These are phyloP conservation scores for Anoplopoma fimbria DNA, from an alignment of 2,113 vertebrate genomes.

Conservation along the genomic window DNA sequence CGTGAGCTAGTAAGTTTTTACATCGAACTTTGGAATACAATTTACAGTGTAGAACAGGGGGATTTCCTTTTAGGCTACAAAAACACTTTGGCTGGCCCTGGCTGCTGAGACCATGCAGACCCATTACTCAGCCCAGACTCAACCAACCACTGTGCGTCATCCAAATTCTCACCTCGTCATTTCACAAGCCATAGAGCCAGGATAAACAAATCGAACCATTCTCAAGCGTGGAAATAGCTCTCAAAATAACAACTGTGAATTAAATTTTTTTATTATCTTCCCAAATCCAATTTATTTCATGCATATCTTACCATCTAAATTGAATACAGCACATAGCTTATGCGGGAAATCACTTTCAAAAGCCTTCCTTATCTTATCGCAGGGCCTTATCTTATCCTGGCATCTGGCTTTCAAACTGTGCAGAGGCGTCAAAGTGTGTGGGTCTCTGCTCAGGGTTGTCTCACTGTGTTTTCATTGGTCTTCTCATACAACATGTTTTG, in stretches of 20 bases:
- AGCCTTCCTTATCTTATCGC: constrained; percentile 78
- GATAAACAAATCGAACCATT: constrained; percentile 74
- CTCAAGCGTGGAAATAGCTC: constrained; percentile 70
- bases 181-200: constrained; percentile 51
- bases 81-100: too few species aligned
- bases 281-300: constrained; percentile 80
- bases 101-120: background rate
- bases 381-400: constrained; percentile 77
- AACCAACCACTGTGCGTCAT: constrained; percentile 18
- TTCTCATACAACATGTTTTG: constrained; percentile 29
- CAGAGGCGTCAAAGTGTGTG: constrained; percentile 55
- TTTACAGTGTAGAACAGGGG: too few species aligned
- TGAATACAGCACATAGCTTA: constrained; percentile 81
- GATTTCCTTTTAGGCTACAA: background rate
- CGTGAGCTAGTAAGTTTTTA: background rate
- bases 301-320: constrained; percentile 86
- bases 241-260: constrained; percentile 76
- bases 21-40: background rate
- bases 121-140: constrained; percentile 21
- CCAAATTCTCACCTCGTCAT: constrained; percentile 45
- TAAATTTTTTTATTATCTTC: constrained; percentile 78
- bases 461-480: constrained; percentile 47
- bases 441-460: constrained; percentile 46
- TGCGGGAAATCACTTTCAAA: constrained; percentile 82
- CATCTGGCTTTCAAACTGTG: constrained; percentile 79